phyloP scores from a whole-genome alignment of 1,140 invertebrate species.

The Laupala kohalensis region DNA sequence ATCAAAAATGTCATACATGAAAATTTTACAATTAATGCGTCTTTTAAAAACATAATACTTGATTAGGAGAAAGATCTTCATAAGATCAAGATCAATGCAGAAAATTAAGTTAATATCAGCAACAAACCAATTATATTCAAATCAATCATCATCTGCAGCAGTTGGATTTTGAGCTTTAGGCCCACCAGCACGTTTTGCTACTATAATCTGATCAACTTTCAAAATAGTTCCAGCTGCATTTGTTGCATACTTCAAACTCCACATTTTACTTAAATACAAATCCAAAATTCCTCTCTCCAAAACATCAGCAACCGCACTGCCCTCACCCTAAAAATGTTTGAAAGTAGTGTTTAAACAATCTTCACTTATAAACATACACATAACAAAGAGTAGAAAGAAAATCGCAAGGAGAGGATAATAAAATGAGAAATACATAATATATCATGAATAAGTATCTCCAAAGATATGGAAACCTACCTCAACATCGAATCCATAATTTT shows the following conservation, averaged over 20 bases:
- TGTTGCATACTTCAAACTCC: constrained; percentile 91
- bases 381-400: background rate
- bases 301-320: constrained; percentile 53
- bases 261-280: constrained; percentile 76
- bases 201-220: constrained; percentile 97
- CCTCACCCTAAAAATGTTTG: constrained; percentile 35
- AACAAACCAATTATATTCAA: no score
- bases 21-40: no score
- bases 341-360: no score
- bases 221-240: constrained; percentile 86
- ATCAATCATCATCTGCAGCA: constrained; percentile 53
- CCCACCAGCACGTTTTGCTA: constrained; percentile 93
- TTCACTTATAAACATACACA: background rate
- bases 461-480: constrained; percentile 39
- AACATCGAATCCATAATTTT: constrained; percentile 77
- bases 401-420: no score
- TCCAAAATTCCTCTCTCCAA: constrained; percentile 66
- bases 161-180: constrained; percentile 62
- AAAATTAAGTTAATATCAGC: no score
- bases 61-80: no score
- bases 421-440: no score
- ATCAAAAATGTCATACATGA: no score
- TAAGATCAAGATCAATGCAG: no score
- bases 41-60: no score
- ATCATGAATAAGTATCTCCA: background rate